Evolutionary conservation across 2,113 vertebrate genomes (phyloP), one percentile per base, ranked within the genome.

Genomic region (Dipodomys stephensi): DNA sequence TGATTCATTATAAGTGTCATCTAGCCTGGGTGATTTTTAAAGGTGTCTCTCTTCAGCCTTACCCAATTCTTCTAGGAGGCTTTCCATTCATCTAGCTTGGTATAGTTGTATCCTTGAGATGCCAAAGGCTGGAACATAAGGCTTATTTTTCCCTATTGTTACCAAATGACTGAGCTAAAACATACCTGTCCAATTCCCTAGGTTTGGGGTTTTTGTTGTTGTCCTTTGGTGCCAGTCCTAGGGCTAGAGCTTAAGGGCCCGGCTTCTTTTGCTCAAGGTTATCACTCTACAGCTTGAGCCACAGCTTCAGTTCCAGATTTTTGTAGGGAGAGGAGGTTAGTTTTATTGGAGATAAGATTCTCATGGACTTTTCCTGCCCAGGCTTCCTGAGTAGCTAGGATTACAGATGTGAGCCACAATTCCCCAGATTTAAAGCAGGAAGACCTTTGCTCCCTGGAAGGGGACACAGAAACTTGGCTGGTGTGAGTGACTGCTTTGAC

Each of bases 401-500:
- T 57, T 57, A 57, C 53, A 57, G 53, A 16, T 16, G 15, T 16
- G 16, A 57, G 53, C 15, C 89, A 39, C 27, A 19, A 23, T 16
- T 90, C 84, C 74, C 77, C 68, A 78, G 64, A 77, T 71, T 87
- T 89, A 89, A 93, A 94, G 91, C 92, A 88, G 87, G 94, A 67
- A 91, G 80, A 77, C 64, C 90, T 80, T 88, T 92, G 83, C 85
- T 96, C 60, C 39, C 57, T 90, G 60, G 9, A 28, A 46, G 16
- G 28, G 74, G 27, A 88, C 79, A 64, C 49, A 65, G 57, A 32
- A 76, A 49, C 53, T 69, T 44, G 92, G 49, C 79, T 73, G 71
- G 2, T 68, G 18, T 49, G 39, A 91, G 64, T 35, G 39, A 32
- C n/a, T 49, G 6, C 57, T 68, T 67, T 91, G 0, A 62, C 32